A percentile compares a stretch with the other conserved stretches of the same genome.
Conservation (phyloP, 1,140 invertebrate genomes). For the Lethrus apterus region DNA sequence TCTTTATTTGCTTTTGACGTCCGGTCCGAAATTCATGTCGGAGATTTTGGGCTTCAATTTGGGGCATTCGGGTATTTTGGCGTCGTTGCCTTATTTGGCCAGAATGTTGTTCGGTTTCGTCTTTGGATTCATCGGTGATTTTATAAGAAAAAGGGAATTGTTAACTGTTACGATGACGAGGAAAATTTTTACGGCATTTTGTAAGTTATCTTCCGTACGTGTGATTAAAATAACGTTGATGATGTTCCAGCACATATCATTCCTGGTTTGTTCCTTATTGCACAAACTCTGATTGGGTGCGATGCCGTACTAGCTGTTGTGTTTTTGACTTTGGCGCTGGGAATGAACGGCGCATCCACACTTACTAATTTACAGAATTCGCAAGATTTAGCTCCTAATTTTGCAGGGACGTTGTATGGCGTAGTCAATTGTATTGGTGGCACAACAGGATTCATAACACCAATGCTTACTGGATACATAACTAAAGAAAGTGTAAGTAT, state of each 20-base stretch:
- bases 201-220: conserved; percentile 43
- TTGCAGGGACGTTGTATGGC: conserved; percentile 67
- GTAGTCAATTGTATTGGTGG: conserved; percentile 67
- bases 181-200: conserved; percentile 63
- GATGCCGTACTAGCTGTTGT: conserved; percentile 53
- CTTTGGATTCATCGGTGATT: conserved; percentile 61
- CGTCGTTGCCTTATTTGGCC: conserved; percentile 61
- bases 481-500: conserved; percentile 53
- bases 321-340: conserved; percentile 65
- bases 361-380: conserved; percentile 78
- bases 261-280: conserved; percentile 58
- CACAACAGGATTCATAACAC: conserved; percentile 66
- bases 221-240: neutral
- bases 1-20: conserved; percentile 75
- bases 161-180: conserved; percentile 55
- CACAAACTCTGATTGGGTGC: conserved; percentile 59
- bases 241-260: conserved; percentile 56
- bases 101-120: conserved; percentile 55
- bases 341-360: conserved; percentile 75
- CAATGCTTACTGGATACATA: conserved; percentile 59
- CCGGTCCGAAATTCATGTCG: conserved; percentile 73
- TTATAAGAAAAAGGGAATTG: conserved; percentile 49
- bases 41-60: conserved; percentile 79
- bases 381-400: conserved; percentile 76
- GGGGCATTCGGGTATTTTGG: conserved; percentile 59